These are phyloP conservation scores for Acanthococcus lagerstroemiae DNA, from an alignment of 2,888 invertebrate species.

Conservation along the genomic window DNA sequence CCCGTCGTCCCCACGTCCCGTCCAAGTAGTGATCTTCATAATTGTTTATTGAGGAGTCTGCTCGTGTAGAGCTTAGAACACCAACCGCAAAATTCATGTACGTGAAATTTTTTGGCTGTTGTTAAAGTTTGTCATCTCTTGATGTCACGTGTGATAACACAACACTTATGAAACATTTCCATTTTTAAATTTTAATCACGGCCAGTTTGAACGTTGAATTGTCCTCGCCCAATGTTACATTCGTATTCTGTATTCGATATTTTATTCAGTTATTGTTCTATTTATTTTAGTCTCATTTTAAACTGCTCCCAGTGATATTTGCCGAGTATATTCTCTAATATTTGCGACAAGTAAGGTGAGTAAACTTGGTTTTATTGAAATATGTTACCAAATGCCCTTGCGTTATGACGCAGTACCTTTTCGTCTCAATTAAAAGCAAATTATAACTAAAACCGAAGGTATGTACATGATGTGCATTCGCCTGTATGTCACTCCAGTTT, in stretches of 20 bases:
- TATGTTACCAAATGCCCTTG: not conserved
- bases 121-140: conserved; percentile 4
- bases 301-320: not conserved
- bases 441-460: no score
- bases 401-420: no score
- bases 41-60: no score
- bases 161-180: conserved; percentile 17
- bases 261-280: not conserved
- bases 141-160: conserved; percentile 19
- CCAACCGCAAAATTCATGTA: not conserved
- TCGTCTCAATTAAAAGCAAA: no score
- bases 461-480: no score
- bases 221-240: conserved; percentile 21
- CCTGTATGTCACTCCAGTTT: no score
- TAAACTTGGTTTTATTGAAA: not conserved
- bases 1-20: no score
- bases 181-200: conserved; percentile 16
- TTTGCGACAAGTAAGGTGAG: not conserved
- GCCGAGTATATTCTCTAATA: not conserved
- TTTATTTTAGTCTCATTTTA: not conserved
- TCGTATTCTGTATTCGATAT: not conserved
- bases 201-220: conserved; percentile 7
- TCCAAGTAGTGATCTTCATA: no score
- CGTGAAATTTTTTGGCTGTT: conserved; percentile 1
- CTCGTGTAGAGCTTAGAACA: no score